Base-by-base conservation (phyloP, 2,113 vertebrate genomes). In the Cyanoderma ruficeps region DNA sequence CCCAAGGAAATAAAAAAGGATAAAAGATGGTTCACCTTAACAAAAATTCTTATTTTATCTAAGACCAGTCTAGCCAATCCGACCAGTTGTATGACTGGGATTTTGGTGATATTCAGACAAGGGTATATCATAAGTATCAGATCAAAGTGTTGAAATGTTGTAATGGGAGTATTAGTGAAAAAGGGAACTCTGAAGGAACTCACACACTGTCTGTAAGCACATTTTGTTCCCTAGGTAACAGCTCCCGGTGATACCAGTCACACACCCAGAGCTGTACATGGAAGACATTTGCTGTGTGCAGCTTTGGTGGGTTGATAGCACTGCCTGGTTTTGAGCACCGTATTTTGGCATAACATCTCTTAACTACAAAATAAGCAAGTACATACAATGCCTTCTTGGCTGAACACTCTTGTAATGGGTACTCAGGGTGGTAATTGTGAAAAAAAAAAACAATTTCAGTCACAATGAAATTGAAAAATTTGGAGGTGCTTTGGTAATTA, bases 171-270 rank as follows among this genome's bases (percentile, higher is more conserved):
- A 67, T 59, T 49, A 78, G 49, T n/a, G 64, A 24, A 18, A 71
- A 92, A 86, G 25, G 42, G 64, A 91, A 53, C 69, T 85, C 78
- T 75, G 77, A 67, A 71, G 86, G 79, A 93, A 63, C 68, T 90
- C 59, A 22, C 18, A 44, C 24, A 10, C 16, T 44, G 60, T 70
- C 52, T 4, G 2, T 50, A 39, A 75, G 74, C 1, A 10, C 27
- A 18, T 63, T 89, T 84, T 70, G 83, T 96, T 95, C 93, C 94
- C 94, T 90, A 83, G 96, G 94, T 68, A 94, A 95, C 96, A 90
- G 76, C 39, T 94, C 30, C 63, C 11, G n/a, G 67, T 67, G 49
- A 52, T 91, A 67, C 31, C 4, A 2, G 46, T 31, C 50, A 39
- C 49, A 70, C 23, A 47, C 16, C 49, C 90, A 81, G 41, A 55